phyloP scores from a whole-genome alignment of 2,797 vertebrate species.

The Momotus momota region DNA sequence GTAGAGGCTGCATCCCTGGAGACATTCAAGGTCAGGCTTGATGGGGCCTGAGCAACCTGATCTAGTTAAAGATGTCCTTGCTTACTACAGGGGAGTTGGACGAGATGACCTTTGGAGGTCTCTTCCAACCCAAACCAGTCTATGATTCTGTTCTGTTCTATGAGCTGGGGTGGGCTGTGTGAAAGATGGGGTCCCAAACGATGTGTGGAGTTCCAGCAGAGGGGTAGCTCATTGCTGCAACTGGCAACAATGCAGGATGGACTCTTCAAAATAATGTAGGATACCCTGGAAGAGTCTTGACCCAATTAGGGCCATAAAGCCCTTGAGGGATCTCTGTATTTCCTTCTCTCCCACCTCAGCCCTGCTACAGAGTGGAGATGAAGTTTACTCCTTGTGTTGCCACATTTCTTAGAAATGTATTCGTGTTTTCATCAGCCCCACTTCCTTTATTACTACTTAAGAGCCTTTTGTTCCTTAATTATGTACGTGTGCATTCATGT shows the following conservation, averaged over 20 bases:
- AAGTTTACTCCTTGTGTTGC: neutral
- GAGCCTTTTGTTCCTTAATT: neutral
- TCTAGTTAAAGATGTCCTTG: no score
- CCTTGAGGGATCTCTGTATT: neutral
- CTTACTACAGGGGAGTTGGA: no score
- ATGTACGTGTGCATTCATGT: neutral
- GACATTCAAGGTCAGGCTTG: no score
- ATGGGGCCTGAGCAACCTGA: no score
- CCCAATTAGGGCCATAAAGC: neutral
- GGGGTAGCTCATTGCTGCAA: neutral
- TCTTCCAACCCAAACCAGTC: no score
- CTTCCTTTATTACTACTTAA: neutral
- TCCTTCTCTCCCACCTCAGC: neutral
- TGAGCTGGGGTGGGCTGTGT: neutral
- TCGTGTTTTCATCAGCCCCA: neutral
- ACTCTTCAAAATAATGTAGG: neutral
- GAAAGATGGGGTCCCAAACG: neutral
- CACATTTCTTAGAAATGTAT: neutral
- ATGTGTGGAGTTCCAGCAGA: neutral
- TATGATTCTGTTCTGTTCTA: no score
- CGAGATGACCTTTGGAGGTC: no score
- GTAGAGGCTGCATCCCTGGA: no score
- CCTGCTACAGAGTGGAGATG: neutral
- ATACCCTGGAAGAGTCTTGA: neutral
- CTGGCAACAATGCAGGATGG: neutral